phyloP scores from a whole-genome alignment of 2,113 vertebrate genomes.

The Larimichthys polyactis region DNA sequence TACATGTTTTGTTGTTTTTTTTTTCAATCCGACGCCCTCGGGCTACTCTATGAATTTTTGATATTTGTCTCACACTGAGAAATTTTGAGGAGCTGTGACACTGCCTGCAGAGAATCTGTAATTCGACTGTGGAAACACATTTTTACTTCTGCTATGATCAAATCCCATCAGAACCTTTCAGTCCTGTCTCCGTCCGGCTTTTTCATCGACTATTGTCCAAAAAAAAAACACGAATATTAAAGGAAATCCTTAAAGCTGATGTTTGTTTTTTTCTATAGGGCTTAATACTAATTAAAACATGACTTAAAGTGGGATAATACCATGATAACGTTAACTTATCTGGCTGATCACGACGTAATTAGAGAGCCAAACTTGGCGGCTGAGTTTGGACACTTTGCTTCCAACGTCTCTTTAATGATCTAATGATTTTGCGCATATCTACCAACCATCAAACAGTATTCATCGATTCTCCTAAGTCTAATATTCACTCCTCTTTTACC shows the following conservation, averaged over 20 bases:
- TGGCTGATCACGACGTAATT: neutral
- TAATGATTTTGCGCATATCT: neutral
- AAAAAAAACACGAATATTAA: neutral
- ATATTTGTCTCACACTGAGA: conserved; percentile 63
- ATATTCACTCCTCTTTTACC: too few species aligned
- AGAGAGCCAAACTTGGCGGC: neutral
- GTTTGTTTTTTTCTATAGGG: neutral
- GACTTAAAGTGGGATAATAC: neutral
- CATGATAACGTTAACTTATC: neutral
- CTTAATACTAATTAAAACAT: neutral
- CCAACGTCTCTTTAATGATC: neutral
- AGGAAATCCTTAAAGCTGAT: neutral
- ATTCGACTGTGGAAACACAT: conserved; percentile 27
- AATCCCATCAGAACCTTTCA: conserved; percentile 34
- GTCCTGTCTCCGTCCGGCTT: conserved; percentile 1
- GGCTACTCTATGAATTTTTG: conserved; percentile 66
- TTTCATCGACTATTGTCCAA: neutral
- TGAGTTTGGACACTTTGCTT: neutral
- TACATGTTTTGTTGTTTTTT: conserved; percentile 15
- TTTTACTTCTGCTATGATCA: conserved; percentile 41
- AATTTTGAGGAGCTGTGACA: conserved; percentile 51
- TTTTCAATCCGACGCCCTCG: conserved; percentile 22
- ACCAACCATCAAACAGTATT: neutral
- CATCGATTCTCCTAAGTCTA: too few species aligned
- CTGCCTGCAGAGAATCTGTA: conserved; percentile 50